These are phyloP conservation scores for Sorex araneus DNA, from an alignment of 2,113 vertebrate species.

Conservation along the genomic window DNA sequence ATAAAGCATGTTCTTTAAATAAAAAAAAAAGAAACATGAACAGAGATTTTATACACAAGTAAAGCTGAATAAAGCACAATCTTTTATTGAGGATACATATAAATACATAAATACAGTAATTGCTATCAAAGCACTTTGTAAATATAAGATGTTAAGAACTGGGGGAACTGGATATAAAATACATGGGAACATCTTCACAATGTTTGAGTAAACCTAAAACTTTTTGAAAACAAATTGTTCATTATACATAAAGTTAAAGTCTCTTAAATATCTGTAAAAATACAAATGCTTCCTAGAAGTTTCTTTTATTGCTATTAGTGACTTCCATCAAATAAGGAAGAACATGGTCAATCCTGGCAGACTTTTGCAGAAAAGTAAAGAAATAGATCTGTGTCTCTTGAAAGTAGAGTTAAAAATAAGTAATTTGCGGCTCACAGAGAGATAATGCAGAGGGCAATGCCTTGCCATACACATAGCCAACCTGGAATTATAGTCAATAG, in stretches of 20 bases:
- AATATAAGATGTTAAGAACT: background rate
- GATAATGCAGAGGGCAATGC: too few relatives aligned
- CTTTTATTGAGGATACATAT: background rate
- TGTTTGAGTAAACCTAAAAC: background rate
- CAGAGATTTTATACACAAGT: background rate
- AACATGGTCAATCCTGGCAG: background rate
- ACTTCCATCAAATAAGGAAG: background rate
- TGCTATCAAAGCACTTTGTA: background rate
- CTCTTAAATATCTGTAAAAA: conserved; percentile 17
- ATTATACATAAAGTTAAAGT: background rate
- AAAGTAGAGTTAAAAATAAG: background rate
- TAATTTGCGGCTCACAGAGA: too few relatives aligned
- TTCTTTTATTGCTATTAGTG: background rate
- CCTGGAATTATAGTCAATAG: too few relatives aligned
- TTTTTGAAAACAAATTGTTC: conserved; percentile 6
- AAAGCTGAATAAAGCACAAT: conserved; percentile 16
- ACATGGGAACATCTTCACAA: background rate
- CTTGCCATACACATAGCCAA: too few relatives aligned
- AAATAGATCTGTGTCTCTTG: background rate
- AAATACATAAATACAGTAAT: background rate
- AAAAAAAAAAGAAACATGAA: background rate
- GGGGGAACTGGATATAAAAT: background rate
- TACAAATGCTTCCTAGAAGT: background rate
- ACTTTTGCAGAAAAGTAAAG: conserved; percentile 1
- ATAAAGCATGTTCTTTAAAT: background rate